These are phyloP conservation scores for Brachionus plicatilis DNA, from an alignment of 1,140 invertebrate genomes.

Conservation along the genomic window DNA sequence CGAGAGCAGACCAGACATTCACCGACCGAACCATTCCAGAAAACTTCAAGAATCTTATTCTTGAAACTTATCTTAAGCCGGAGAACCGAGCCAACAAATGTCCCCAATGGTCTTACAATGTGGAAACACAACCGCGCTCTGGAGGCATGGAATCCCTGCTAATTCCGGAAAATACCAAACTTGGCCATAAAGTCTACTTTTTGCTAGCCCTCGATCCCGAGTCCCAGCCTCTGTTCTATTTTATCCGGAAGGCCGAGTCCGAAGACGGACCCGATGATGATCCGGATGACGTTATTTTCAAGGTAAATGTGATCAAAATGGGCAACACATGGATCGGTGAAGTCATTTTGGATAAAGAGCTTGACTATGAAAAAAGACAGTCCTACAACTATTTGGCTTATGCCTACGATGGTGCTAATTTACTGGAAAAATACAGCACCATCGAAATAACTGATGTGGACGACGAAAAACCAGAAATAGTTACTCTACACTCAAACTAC, in stretches of 20 bases:
- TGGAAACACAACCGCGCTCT: neutral
- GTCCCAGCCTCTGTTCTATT: constrained; percentile 1
- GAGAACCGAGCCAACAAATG: neutral
- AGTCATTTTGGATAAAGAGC: constrained; percentile 16
- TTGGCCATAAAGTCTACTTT: neutral
- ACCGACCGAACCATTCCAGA: constrained; percentile 21
- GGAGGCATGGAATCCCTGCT: neutral
- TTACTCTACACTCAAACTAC: neutral
- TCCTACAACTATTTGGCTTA: constrained; percentile 13
- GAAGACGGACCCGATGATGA: neutral
- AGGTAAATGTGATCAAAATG: constrained; percentile 4
- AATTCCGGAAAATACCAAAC: constrained; percentile 1
- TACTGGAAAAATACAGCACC: constrained; percentile 35
- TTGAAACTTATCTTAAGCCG: neutral
- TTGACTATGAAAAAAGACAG: constrained; percentile 36
- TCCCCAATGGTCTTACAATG: constrained; percentile 34
- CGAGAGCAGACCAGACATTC: neutral
- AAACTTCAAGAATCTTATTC: neutral
- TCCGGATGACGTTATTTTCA: constrained; percentile 19
- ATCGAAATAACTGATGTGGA: constrained; percentile 31
- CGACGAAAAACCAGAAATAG: constrained; percentile 27
- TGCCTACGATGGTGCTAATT: constrained; percentile 15
- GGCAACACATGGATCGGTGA: constrained; percentile 26
- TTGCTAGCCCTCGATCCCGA: constrained; percentile 23
- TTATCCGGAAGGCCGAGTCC: constrained; percentile 10